Base-by-base conservation (phyloP, 1,140 invertebrate genomes). In the Drosophila nebulosa region DNA sequence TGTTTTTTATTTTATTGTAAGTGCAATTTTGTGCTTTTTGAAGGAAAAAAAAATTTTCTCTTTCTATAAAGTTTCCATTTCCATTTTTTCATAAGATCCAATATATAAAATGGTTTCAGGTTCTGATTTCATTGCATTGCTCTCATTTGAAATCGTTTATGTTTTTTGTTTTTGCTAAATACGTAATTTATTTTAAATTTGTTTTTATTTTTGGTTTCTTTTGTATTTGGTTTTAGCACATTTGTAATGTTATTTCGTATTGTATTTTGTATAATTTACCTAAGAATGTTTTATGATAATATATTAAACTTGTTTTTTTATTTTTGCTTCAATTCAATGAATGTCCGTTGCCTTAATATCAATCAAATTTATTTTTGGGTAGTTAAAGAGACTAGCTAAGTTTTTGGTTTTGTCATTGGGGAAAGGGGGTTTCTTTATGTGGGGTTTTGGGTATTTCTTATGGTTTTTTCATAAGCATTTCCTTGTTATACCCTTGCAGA, bases 311-410 rank as follows among this genome's bases (percentile, higher is more conserved):
- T 27, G 18, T 30, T 77, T 26, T 77, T 71, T 46, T 64, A 55
- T 78, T 77, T 80, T 80, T 74, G 30, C 58, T 72, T 85, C 81
- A 78, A 78, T 75, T 86, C 26, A 70, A 86, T 85, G 81, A 85
- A 85, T 80, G 81, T 85, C 81, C 81, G 78, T 85, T 86, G 83
- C 81, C 78, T 68, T 88, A 88, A 86, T 74, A 69, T 86, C 68
- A 76, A 69, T 84, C 53, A 63, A 81, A 74, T 75, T 71, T 67
- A 5, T 32, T 62, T 16, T 64, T 24, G 39, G 52, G 64, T 81
- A 86, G 74, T 46, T 78, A 78, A 51, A 81, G 78, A 78, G 66
- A 69, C 81, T 86, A 86, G 81, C 81, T 86, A 86, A 61, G 46
- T 64, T 18, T 51, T 46, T 64, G 2, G 14, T 30, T 32, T 42